Percentiles rank a stretch among this genome's conserved stretches.
phyloP scores from a whole-genome alignment of 2,113 vertebrate species.

The Hemibagrus wyckioides region DNA sequence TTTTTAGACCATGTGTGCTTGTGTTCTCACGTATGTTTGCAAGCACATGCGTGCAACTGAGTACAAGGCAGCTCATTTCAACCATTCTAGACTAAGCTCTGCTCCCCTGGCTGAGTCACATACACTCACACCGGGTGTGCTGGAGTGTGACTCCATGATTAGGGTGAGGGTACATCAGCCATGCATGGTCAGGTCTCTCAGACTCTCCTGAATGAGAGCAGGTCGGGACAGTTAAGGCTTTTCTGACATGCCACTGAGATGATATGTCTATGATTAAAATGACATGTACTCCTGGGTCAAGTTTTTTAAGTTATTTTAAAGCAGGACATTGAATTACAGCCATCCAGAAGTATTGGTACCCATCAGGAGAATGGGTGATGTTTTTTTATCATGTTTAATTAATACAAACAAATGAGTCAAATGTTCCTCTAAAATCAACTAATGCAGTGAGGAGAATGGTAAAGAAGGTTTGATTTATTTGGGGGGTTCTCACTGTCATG shows the following conservation, averaged over 20 bases:
- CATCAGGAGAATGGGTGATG: neutral
- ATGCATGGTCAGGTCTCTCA: slow-evolving; percentile 44
- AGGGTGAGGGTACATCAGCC: slow-evolving; percentile 33
- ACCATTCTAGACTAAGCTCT: slow-evolving; percentile 31
- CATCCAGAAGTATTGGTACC: no score
- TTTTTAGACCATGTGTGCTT: slow-evolving; percentile 29
- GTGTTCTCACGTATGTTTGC: slow-evolving; percentile 43
- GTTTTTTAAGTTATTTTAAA: neutral
- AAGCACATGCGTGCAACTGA: slow-evolving; percentile 33
- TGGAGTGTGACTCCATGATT: slow-evolving; percentile 34
- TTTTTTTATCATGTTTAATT: neutral
- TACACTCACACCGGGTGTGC: slow-evolving; percentile 18
- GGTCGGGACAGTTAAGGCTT: neutral
- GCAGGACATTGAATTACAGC: neutral
- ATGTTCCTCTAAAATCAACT: neutral
- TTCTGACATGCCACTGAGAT: neutral
- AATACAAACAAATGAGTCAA: neutral
- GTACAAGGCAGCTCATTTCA: slow-evolving; percentile 28
- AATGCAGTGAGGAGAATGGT: neutral
- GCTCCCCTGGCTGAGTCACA: slow-evolving; percentile 21
- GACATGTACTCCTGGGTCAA: neutral
- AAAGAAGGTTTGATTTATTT: neutral
- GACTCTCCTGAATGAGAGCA: slow-evolving; percentile 25
- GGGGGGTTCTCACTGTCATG: no score
- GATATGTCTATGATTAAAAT: neutral